Evolutionary conservation across 1,140 invertebrate genomes (phyloP), one percentile per base, ranked within the genome.

Genomic region (Phymastichus coffea): DNA sequence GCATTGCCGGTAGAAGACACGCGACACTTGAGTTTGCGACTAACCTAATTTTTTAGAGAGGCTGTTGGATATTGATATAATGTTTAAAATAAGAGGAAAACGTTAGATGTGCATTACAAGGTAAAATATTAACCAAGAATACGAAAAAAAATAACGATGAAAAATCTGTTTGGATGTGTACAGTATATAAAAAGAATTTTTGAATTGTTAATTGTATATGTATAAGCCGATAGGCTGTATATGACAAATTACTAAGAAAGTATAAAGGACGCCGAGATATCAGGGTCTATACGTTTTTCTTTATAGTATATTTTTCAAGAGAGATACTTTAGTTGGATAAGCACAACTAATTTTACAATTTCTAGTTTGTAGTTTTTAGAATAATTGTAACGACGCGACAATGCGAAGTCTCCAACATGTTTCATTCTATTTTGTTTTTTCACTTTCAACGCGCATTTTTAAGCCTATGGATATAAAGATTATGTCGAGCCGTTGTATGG

Each of bases 121-220:
- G n/a, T n/a, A n/a, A n/a, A n/a, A n/a, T n/a, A n/a, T n/a, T n/a
- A n/a, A n/a, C n/a, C n/a, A n/a, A n/a, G n/a, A n/a, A n/a, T n/a
- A n/a, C n/a, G n/a, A 30, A 17, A 46, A 46, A 46, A 52, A n/a
- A 41, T 37, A 17, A 49, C 22, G 19, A 49, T n/a, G 41, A 49
- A 52, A 26, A 41, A 49, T 44, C 25, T 63, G 61, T 47, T 33
- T 47, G 46, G 44, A 25, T 60, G 51, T 58, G 38, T 51, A 47
- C 28, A 37, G 25, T 40, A 26, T 57, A 63, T 38, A 3, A 61
- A 46, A 43, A 26, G n/a, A n/a, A n/a, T n/a, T n/a, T 33, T 57
- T 35, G n/a, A 49, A 30, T 59, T 51, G 64, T 68, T 66, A 55
- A 52, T 43, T 12, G n/a, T 63, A 63, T 63, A 64, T 65, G 53